A percentile compares a stretch with the other conserved stretches of the same genome.
Evolutionary conservation across 2,113 vertebrate genomes (phyloP).

Genomic region (Castor canadensis): DNA sequence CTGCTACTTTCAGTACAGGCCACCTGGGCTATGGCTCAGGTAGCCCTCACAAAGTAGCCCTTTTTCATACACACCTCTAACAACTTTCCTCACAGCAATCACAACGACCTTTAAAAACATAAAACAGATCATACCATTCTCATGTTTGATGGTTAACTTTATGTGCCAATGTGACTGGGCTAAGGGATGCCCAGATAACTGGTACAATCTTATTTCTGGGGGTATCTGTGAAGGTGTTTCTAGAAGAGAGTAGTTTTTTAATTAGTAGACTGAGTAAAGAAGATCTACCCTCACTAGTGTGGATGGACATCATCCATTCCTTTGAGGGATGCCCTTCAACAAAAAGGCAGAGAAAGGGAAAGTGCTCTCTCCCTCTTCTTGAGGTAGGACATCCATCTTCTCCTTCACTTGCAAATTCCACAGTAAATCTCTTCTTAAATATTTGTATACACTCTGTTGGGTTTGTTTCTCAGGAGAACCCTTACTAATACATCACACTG

Average conservation of each 20-base stretch:
- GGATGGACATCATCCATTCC: neutral
- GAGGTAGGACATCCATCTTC: neutral
- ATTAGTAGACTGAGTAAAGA: no score
- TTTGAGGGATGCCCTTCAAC: neutral
- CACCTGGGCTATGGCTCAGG: neutral
- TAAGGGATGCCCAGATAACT: neutral
- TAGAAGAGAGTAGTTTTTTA: neutral
- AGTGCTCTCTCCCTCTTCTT: neutral
- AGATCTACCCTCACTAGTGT: neutral
- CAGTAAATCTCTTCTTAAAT: neutral
- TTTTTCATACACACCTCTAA: neutral
- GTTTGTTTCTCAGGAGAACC: neutral
- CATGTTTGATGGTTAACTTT: neutral
- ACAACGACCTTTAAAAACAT: neutral
- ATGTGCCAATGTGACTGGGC: neutral
- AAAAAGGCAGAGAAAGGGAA: neutral
- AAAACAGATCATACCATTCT: neutral
- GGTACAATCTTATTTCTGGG: neutral
- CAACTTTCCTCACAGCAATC: neutral
- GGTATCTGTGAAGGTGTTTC: neutral
- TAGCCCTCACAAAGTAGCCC: neutral
- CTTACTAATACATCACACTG: neutral
- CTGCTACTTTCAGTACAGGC: neutral
- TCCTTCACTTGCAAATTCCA: neutral
- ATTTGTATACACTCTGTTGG: neutral